Percentiles rank a stretch among this genome's conserved stretches.
Conservation (phyloP, 2,888 invertebrate species). For the Hemicrepidius hirtus region DNA sequence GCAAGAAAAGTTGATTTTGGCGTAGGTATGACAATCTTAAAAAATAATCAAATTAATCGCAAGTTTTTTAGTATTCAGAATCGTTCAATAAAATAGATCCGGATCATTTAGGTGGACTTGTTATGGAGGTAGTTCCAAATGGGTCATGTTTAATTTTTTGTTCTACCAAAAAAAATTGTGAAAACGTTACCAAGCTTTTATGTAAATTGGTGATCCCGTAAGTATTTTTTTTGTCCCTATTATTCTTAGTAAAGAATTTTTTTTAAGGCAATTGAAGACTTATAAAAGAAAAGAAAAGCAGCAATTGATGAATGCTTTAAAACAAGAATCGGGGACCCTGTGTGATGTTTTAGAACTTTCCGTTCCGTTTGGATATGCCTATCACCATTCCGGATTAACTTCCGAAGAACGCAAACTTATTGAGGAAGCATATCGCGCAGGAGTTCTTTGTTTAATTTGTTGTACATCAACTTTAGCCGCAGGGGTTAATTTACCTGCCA, state of each 20-base stretch:
- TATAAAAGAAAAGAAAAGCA: constrained; percentile 77
- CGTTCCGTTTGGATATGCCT: constrained; percentile 89
- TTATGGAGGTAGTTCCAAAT: constrained; percentile 86
- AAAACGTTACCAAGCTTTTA: constrained; percentile 89
- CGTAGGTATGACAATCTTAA: constrained; percentile 64
- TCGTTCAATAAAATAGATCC: constrained; percentile 81
- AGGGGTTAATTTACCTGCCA: constrained; percentile 96
- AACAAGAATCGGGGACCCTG: constrained; percentile 78
- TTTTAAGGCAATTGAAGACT: constrained; percentile 75
- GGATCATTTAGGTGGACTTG: constrained; percentile 86
- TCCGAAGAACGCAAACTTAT: constrained; percentile 89
- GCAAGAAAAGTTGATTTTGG: constrained; percentile 73
- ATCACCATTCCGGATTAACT: constrained; percentile 93
- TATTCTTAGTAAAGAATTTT: no score
- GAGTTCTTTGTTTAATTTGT: constrained; percentile 90
- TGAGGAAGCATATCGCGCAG: constrained; percentile 89
- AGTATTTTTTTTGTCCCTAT: constrained; percentile 36
- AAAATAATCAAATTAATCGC: constrained; percentile 5
- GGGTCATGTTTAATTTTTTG: constrained; percentile 94
- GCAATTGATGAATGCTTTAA: constrained; percentile 77
- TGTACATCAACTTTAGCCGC: constrained; percentile 99
- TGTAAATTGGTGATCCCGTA: constrained; percentile 75
- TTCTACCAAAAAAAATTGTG: constrained; percentile 93
- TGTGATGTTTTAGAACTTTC: constrained; percentile 81
- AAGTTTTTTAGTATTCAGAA: constrained; percentile 75